Base-by-base conservation (phyloP, 2,113 vertebrate genomes). In the Spea multiplicata region DNA sequence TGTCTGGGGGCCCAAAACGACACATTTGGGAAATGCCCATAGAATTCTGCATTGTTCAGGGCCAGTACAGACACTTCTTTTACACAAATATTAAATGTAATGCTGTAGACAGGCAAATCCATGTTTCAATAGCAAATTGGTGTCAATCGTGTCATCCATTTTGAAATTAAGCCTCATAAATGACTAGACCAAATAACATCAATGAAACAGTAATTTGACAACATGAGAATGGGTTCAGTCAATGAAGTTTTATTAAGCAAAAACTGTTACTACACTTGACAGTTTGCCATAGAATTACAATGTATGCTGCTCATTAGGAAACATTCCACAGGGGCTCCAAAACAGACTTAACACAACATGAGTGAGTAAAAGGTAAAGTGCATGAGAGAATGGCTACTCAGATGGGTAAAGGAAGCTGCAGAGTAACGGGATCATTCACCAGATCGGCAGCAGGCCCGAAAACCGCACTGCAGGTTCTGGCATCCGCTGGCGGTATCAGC, bases 381-480 rank as follows among this genome's bases (percentile, higher is more conserved):
- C 95, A 96, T 91, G 92, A 90, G 83, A 87, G 89, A 89, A 93
- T 92, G 93, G 84, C 91, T 90, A 91, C 90, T 87, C 82, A 89
- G 87, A 83, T 92, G 93, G 89, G 87, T 86, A 85, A 90, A 91
- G 89, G 71, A 85, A 87, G 86, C 86, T 82, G 74, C 76, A 89
- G 85, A 87, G 72, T 79, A 84, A 85, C 89, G 73, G 81, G 81
- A 8, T 98, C 93, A 99, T 85, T 99, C 97, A 83, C 97, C 97
- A 82, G 97, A 98, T 90, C 97, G 96, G 89, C 97, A 99, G 93
- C 97, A 99, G 83, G 93, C 96, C 87, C 97, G 93, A 93, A 98
- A 98, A 88, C 97, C 97, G 89, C 97, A 99, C 95, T 99, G 97
- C 89, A 99, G 95, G 71, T 99, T 99, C 95, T 98, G 97, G 91